Evolutionary conservation across 2,113 vertebrate species (phyloP).

Genomic region (Marcusenius ussheri): DNA sequence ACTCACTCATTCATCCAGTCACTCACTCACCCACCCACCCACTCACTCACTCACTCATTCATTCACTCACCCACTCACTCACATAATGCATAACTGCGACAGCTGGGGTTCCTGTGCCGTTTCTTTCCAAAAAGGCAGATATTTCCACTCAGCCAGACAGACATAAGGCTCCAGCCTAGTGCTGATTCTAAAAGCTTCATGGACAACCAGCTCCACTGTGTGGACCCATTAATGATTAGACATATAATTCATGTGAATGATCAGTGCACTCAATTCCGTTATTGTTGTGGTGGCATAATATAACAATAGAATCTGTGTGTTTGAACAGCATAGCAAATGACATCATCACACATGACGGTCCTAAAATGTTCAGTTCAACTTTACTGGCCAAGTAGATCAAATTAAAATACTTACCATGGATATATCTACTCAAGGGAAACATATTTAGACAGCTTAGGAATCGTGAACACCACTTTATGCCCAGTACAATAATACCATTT

Average conservation of each 20-base stretch:
- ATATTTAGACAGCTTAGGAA: background rate
- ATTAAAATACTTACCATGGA: background rate
- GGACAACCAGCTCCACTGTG: no score
- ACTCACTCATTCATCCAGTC: no score
- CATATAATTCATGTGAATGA: slow-evolving; percentile 42
- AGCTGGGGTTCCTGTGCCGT: background rate
- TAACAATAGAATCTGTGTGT: background rate
- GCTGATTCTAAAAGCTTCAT: background rate
- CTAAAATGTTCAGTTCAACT: background rate
- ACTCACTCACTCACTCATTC: background rate
- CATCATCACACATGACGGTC: background rate
- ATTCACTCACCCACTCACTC: background rate
- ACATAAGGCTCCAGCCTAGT: background rate
- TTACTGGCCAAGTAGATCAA: background rate
- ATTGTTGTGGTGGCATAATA: background rate
- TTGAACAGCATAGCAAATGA: background rate
- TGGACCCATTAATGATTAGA: slow-evolving; percentile 32
- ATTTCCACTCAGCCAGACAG: background rate
- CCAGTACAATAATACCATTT: background rate
- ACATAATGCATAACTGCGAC: background rate
- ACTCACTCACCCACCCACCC: no score
- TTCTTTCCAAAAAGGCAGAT: background rate
- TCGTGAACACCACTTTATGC: background rate
- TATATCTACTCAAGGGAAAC: background rate
- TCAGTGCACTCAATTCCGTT: slow-evolving; percentile 26